These are phyloP conservation scores for Caenorhabditis afra DNA, from an alignment of 2,888 invertebrate species.

Conservation along the genomic window DNA sequence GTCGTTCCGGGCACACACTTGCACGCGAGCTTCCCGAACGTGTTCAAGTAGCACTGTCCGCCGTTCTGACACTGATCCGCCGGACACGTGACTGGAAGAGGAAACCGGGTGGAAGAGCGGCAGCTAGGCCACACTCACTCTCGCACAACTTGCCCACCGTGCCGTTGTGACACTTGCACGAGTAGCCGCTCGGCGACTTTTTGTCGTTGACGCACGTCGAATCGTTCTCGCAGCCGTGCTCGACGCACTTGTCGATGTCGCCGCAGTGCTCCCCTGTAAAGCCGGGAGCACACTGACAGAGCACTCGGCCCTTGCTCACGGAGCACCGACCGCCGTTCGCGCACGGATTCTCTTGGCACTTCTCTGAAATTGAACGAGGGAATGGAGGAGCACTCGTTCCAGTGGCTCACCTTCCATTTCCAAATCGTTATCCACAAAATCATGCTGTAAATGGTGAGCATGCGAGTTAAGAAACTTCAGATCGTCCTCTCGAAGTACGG, in stretches of 20 bases:
- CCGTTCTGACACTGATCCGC: slow-evolving; percentile 60
- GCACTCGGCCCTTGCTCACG: slow-evolving; percentile 42
- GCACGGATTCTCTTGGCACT: slow-evolving; percentile 60
- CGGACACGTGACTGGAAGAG: slow-evolving; percentile 60
- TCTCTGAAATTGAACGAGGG: slow-evolving; percentile 35
- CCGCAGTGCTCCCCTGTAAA: slow-evolving; percentile 54
- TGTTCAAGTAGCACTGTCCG: slow-evolving; percentile 61
- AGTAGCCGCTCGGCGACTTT: slow-evolving; percentile 47
- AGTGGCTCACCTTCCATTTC: slow-evolving; percentile 50
- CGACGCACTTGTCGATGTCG: slow-evolving; percentile 57
- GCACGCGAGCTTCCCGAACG: slow-evolving; percentile 63
- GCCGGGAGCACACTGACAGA: slow-evolving; percentile 52
- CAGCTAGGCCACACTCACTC: slow-evolving; percentile 39
- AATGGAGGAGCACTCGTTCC: neutral
- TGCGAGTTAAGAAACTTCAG: slow-evolving; percentile 63
- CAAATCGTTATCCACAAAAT: slow-evolving; percentile 63
- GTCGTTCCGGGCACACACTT: slow-evolving; percentile 65
- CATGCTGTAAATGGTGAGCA: slow-evolving; percentile 63
- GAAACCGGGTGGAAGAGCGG: neutral
- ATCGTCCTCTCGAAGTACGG: slow-evolving; percentile 51
- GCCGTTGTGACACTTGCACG: slow-evolving; percentile 61
- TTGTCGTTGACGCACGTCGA: slow-evolving; percentile 62
- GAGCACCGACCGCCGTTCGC: slow-evolving; percentile 55
- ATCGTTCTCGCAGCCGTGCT: slow-evolving; percentile 55
- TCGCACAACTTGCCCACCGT: slow-evolving; percentile 65